A percentile compares a stretch with the other conserved stretches of the same genome.
Conservation (phyloP, 2,797 vertebrate genomes). For the Dipus sagitta region DNA sequence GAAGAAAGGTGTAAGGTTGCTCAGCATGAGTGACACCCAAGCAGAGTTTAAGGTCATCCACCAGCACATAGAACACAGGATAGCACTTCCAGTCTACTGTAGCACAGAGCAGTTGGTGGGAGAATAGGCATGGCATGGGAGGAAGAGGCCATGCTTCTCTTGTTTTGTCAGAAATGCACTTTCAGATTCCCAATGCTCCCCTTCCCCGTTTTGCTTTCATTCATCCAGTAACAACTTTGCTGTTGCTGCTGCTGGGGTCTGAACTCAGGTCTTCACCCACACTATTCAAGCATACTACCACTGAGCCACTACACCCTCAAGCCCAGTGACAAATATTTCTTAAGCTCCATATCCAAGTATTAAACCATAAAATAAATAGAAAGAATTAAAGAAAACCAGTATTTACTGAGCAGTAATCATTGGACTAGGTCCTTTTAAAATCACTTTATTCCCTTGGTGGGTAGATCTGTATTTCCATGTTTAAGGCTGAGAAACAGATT, state of each 20-base stretch:
- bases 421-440: background rate
- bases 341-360: background rate
- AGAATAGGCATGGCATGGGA: accelerated
- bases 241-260: background rate
- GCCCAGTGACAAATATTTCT: background rate
- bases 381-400: background rate
- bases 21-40: background rate
- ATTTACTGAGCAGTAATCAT: background rate
- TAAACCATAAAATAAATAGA: background rate
- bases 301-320: background rate
- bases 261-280: background rate
- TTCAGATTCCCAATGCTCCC: background rate
- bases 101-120: background rate
- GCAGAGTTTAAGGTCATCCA: background rate
- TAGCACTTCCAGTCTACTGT: accelerated
- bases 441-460: background rate
- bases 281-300: background rate
- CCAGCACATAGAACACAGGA: background rate
- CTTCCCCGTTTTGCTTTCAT: background rate
- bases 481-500: background rate
- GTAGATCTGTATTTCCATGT: background rate
- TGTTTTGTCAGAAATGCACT: background rate
- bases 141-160: background rate
- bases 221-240: background rate
- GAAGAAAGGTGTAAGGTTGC: background rate